These are phyloP conservation scores for Spizaetus ornatus DNA, from an alignment of 2,113 vertebrate species.

Conservation along the genomic window DNA sequence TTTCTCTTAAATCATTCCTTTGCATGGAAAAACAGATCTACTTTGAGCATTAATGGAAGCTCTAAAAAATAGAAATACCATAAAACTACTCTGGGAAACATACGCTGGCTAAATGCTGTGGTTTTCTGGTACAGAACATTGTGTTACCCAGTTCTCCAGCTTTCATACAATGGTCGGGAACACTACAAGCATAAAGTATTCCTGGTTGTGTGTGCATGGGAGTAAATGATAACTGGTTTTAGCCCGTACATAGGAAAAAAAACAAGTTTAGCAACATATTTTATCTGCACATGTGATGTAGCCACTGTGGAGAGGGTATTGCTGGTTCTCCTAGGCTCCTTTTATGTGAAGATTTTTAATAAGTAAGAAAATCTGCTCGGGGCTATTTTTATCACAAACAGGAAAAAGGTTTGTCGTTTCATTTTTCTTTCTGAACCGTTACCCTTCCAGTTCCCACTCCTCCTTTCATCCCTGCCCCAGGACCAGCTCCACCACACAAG, in stretches of 20 bases:
- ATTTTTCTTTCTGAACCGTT: background rate
- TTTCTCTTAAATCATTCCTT: background rate
- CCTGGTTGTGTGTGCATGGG: background rate
- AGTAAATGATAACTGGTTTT: background rate
- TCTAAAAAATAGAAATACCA: background rate
- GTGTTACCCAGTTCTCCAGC: background rate
- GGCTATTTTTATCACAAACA: background rate
- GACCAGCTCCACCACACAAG: background rate
- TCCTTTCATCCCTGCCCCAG: background rate
- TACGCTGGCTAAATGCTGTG: background rate
- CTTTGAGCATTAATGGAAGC: background rate
- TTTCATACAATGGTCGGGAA: constrained; percentile 6
- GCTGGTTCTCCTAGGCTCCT: background rate
- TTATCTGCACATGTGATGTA: background rate
- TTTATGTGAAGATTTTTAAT: background rate
- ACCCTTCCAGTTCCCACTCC: background rate
- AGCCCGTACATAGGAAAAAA: background rate
- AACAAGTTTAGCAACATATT: constrained; percentile 28
- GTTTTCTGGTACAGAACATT: constrained; percentile 38
- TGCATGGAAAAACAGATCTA: background rate
- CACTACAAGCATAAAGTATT: background rate
- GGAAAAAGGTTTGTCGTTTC: background rate
- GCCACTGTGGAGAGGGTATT: background rate
- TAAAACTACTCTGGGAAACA: background rate
- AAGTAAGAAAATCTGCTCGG: background rate